phyloP scores from a whole-genome alignment of 2,888 invertebrate genomes.

The Thelaira solivaga region DNA sequence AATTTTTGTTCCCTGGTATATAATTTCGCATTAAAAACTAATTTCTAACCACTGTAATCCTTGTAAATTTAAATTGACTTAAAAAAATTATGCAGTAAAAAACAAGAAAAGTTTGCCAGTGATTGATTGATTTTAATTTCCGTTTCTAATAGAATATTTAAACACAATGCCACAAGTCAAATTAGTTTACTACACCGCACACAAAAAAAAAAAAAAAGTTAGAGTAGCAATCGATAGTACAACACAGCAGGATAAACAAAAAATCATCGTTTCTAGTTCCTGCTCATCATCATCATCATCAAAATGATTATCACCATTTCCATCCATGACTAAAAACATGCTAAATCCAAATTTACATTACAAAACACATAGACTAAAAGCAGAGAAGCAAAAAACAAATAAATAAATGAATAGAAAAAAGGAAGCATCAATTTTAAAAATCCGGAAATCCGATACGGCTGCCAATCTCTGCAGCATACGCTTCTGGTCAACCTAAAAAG shows the following conservation, averaged over 20 bases:
- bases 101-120: slow-evolving; percentile 34
- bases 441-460: slow-evolving; percentile 68
- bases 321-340: no score
- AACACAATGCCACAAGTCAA: slow-evolving; percentile 40
- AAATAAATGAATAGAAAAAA: slow-evolving; percentile 9
- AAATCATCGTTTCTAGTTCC: slow-evolving; percentile 6
- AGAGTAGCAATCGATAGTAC: slow-evolving; percentile 17
- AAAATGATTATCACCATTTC: background rate
- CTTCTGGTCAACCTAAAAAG: slow-evolving; percentile 56
- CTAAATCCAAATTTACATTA: slow-evolving; percentile 45
- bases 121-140: slow-evolving; percentile 78
- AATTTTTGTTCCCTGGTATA: no score
- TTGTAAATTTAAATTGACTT: slow-evolving; percentile 41
- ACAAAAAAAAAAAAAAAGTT: slow-evolving; percentile 34
- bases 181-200: slow-evolving; percentile 34
- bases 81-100: slow-evolving; percentile 27
- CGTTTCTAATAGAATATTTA: slow-evolving; percentile 66
- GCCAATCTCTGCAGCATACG: slow-evolving; percentile 57
- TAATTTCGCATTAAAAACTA: background rate
- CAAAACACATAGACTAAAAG: slow-evolving; percentile 1
- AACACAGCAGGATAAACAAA: slow-evolving; percentile 34
- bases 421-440: slow-evolving; percentile 46
- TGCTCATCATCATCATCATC: slow-evolving; percentile 40
- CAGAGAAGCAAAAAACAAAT: background rate
- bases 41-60: slow-evolving; percentile 13